A percentile compares a stretch with the other conserved stretches of the same genome.
Evolutionary conservation across 2,888 invertebrate species (phyloP).

Genomic region (Trichopoda pennipes): DNA sequence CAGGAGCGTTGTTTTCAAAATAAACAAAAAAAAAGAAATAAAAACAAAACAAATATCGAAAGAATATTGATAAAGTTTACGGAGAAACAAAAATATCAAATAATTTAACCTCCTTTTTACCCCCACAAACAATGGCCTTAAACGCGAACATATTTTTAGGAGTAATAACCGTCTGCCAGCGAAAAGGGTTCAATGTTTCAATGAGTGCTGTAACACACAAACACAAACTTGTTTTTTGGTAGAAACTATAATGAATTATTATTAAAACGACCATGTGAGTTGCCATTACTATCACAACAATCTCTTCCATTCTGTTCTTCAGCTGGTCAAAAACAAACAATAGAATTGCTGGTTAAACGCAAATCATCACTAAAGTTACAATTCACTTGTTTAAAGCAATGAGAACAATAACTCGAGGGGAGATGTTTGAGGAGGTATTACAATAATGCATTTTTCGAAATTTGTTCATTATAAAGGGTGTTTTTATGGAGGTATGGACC

Average conservation of each 20-base stretch:
- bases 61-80: constrained; percentile 40
- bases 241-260: constrained; percentile 52
- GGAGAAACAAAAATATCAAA: constrained; percentile 17
- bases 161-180: constrained; percentile 54
- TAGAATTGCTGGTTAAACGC: constrained; percentile 29
- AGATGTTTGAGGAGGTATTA: background rate
- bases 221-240: constrained; percentile 27
- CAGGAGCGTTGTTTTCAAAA: constrained; percentile 18
- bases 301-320: constrained; percentile 35
- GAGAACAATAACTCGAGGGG: background rate
- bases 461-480: too few species aligned
- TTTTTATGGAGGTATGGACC: too few species aligned
- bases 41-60: constrained; percentile 5
- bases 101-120: constrained; percentile 50
- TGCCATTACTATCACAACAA: constrained; percentile 45
- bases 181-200: constrained; percentile 46
- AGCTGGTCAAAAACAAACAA: constrained; percentile 54
- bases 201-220: constrained; percentile 1
- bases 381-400: background rate
- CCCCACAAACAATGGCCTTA: constrained; percentile 43
- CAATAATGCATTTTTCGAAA: background rate
- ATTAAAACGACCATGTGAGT: constrained; percentile 47
- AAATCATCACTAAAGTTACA: constrained; percentile 3
- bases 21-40: background rate
- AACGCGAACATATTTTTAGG: constrained; percentile 33